Percentiles rank a stretch among this genome's conserved stretches.
phyloP scores from a whole-genome alignment of 2,113 vertebrate genomes.

The Tychaedon coryphoeus region DNA sequence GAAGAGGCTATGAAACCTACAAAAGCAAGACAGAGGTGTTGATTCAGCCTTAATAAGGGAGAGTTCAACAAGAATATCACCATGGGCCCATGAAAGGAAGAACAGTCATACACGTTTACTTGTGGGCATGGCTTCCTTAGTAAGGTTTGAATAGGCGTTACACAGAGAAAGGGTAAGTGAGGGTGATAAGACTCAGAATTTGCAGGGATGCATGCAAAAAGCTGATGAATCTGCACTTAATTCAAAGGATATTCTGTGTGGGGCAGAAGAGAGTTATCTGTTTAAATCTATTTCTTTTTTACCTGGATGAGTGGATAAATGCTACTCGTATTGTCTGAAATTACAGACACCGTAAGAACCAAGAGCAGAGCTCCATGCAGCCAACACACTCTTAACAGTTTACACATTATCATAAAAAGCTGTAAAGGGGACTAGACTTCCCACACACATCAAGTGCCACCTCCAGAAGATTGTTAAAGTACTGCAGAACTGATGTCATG shows the following conservation, averaged over 20 bases:
- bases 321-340: neutral
- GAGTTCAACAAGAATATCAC: neutral
- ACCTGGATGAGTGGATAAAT: neutral
- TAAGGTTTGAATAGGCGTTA: neutral
- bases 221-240: neutral
- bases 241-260: neutral
- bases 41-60: neutral
- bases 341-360: neutral
- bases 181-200: neutral
- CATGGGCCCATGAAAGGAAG: neutral
- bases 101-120: rapidly evolving
- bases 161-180: neutral
- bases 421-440: neutral
- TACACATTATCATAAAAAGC: neutral
- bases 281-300: neutral
- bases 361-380: neutral
- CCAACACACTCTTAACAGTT: neutral
- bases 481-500: neutral
- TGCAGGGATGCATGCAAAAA: neutral
- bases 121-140: neutral
- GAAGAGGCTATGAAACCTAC: neutral
- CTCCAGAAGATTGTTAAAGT: neutral
- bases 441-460: neutral
- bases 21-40: neutral
- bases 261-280: neutral